These are phyloP conservation scores for Cervus canadensis DNA, from an alignment of 2,113 vertebrate species.

Conservation along the genomic window DNA sequence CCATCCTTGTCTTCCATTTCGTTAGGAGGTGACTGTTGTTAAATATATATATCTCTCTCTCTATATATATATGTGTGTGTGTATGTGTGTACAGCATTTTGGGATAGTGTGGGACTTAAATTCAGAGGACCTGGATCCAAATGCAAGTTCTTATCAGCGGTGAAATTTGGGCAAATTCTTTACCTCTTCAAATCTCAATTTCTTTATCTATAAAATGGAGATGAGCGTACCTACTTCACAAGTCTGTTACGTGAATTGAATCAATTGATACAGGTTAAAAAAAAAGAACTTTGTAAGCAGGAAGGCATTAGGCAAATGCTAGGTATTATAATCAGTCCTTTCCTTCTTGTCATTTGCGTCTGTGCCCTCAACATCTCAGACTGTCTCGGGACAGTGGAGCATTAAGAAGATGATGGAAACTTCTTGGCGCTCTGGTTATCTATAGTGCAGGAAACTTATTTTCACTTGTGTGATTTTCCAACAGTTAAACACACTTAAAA, in stretches of 20 bases:
- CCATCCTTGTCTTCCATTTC: neutral
- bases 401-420: constrained; percentile 26
- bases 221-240: neutral
- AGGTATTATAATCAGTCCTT: constrained; percentile 10
- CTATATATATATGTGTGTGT: too few species aligned
- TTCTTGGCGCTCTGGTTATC: constrained; percentile 42
- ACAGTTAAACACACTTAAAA: constrained; percentile 60
- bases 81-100: neutral
- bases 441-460: constrained; percentile 40
- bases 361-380: neutral
- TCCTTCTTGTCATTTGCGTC: neutral
- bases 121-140: neutral
- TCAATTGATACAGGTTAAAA: neutral
- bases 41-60: neutral
- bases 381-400: neutral
- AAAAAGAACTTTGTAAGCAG: neutral
- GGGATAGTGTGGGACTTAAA: neutral
- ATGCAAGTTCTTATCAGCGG: neutral
- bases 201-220: neutral
- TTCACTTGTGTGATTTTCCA: constrained; percentile 65
- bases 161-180: neutral
- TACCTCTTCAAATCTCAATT: neutral
- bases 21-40: neutral
- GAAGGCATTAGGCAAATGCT: constrained; percentile 26
- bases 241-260: neutral